phyloP scores from a whole-genome alignment of 2,113 vertebrate genomes.

The Micronycteris hirsuta region DNA sequence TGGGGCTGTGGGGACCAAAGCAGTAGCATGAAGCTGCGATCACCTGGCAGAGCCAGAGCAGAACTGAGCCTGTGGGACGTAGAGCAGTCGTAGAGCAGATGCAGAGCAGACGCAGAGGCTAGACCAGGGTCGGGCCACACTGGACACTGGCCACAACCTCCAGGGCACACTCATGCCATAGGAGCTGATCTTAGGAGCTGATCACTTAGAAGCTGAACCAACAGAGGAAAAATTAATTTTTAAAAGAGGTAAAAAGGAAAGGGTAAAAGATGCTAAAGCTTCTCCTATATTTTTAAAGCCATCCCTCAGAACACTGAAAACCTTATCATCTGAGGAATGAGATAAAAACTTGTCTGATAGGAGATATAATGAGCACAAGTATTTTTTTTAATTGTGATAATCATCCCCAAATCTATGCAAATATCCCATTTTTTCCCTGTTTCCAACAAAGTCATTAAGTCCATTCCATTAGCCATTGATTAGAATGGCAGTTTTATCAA shows the following conservation, averaged over 20 bases:
- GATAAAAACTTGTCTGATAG: background rate
- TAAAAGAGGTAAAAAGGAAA: background rate
- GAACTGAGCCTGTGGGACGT: background rate
- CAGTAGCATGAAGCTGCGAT: background rate
- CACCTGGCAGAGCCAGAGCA: background rate
- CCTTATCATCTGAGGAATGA: background rate
- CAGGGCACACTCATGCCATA: background rate
- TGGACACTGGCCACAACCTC: background rate
- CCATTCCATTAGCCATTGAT: background rate
- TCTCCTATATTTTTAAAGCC: background rate
- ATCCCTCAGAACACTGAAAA: background rate
- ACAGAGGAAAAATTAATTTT: background rate
- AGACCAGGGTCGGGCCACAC: background rate
- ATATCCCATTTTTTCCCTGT: background rate
- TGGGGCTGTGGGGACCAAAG: background rate
- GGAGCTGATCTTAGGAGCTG: background rate
- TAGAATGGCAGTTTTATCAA: constrained; percentile 9
- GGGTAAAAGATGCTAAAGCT: background rate
- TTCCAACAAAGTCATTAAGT: constrained; percentile 6
- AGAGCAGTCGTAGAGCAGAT: background rate
- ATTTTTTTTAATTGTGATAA: background rate
- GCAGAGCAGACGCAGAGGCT: background rate
- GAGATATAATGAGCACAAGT: background rate
- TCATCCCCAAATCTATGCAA: background rate
- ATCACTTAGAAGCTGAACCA: background rate